These are phyloP conservation scores for Pinna nobilis DNA, from an alignment of 1,140 invertebrate species.

Conservation along the genomic window DNA sequence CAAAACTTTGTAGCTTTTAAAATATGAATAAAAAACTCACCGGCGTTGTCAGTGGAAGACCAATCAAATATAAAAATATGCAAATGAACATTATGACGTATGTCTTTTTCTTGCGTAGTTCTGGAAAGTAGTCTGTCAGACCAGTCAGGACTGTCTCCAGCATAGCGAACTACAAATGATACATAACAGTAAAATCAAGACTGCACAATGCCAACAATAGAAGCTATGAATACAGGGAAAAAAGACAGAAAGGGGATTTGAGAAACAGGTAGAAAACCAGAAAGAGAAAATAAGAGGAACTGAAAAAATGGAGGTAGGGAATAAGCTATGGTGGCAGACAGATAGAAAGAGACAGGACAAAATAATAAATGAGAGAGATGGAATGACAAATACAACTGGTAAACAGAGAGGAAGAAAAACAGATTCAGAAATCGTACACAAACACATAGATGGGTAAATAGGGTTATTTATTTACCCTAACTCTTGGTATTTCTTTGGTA, in stretches of 20 bases:
- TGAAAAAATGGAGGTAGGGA: too few species aligned
- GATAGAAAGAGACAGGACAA: too few species aligned
- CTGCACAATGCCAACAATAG: background rate
- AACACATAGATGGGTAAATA: too few species aligned
- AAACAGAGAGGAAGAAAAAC: too few species aligned
- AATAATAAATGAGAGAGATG: too few species aligned
- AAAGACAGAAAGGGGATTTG: conserved; percentile 45
- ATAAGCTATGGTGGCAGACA: too few species aligned
- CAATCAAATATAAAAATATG: conserved; percentile 79
- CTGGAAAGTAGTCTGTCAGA: conserved; percentile 82
- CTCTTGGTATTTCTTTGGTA: too few species aligned
- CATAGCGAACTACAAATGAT: conserved; percentile 83
- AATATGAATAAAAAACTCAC: conserved; percentile 54
- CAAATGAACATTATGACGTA: conserved; percentile 80
- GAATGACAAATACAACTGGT: too few species aligned
- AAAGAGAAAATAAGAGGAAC: too few species aligned
- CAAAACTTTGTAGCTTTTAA: background rate
- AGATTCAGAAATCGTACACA: too few species aligned
- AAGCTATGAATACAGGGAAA: background rate
- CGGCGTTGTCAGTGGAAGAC: conserved; percentile 79
- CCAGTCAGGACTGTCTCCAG: conserved; percentile 85
- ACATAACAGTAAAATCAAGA: background rate
- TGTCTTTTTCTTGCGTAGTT: conserved; percentile 75
- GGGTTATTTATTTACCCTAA: too few species aligned
- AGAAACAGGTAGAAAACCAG: background rate